Evolutionary conservation across 2,113 vertebrate genomes (phyloP).

Genomic region (Jacana jacana): DNA sequence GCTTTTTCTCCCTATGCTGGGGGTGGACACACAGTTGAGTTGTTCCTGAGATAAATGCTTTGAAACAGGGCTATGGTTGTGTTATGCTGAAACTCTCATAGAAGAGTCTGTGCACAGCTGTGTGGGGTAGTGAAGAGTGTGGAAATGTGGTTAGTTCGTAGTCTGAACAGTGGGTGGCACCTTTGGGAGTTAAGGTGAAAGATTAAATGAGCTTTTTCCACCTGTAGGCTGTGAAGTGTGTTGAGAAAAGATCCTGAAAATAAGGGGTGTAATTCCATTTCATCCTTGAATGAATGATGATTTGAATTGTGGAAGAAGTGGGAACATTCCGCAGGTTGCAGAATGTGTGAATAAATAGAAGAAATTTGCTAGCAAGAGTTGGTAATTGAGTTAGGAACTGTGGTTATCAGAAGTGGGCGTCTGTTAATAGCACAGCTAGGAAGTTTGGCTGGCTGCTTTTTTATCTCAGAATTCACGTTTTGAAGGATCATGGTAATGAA

Average conservation of each 20-base stretch:
- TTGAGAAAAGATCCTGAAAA: not conserved
- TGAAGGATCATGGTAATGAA: not conserved
- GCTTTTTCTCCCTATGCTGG: not conserved
- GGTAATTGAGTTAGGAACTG: not conserved
- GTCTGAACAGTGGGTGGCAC: not conserved
- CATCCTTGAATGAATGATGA: not conserved
- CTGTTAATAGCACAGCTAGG: slow-evolving; percentile 30
- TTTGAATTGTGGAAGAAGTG: slow-evolving; percentile 15
- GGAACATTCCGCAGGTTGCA: not conserved
- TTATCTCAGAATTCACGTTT: not conserved
- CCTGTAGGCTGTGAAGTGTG: not conserved
- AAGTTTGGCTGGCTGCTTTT: not conserved
- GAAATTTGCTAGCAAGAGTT: slow-evolving; percentile 16
- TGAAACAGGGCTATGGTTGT: not conserved
- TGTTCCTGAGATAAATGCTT: not conserved
- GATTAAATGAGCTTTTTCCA: not conserved
- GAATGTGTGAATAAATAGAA: slow-evolving; percentile 49
- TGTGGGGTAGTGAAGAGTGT: not conserved
- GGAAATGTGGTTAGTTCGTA: not conserved
- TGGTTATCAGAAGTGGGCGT: slow-evolving; percentile 38
- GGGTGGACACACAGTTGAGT: not conserved
- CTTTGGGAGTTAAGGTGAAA: not conserved
- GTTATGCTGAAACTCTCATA: not conserved
- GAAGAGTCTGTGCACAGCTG: not conserved
- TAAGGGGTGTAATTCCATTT: not conserved